These are phyloP conservation scores for Neoascia interrupta DNA, from an alignment of 2,888 invertebrate genomes.

Conservation along the genomic window DNA sequence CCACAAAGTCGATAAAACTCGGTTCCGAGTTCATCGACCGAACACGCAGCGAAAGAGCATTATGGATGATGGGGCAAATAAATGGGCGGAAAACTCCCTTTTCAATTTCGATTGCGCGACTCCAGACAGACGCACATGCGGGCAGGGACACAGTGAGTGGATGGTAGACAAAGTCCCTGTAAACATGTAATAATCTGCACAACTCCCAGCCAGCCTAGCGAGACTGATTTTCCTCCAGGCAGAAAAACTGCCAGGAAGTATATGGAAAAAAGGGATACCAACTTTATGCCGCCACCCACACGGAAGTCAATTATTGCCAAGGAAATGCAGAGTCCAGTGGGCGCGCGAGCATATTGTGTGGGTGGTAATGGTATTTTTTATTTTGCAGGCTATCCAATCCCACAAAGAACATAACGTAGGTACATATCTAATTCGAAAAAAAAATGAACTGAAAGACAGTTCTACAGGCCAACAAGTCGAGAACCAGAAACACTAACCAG, in stretches of 20 bases:
- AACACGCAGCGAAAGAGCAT: conserved; percentile 6
- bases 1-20: conserved; percentile 38
- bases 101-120: conserved; percentile 58
- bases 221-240: conserved; percentile 8
- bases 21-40: conserved; percentile 48
- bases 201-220: conserved; percentile 1
- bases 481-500: conserved; percentile 36
- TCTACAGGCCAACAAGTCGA: background rate
- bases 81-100: conserved; percentile 56
- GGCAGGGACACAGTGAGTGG: conserved; percentile 35
- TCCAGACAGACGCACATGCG: conserved; percentile 37
- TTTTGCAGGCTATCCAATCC: conserved; percentile 7
- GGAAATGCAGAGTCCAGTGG: conserved; percentile 32
- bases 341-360: conserved; percentile 42
- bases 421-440: conserved; percentile 22
- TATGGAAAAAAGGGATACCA: conserved; percentile 27
- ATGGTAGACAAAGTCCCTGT: too few relatives aligned
- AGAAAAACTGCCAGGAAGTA: conserved; percentile 44
- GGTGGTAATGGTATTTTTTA: conserved; percentile 45
- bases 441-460: conserved; percentile 5
- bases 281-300: conserved; percentile 41
- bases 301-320: conserved; percentile 48
- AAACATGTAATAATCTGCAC: conserved; percentile 14
- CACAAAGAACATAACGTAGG: too few relatives aligned
- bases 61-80: conserved; percentile 9